phyloP scores from a whole-genome alignment of 1,140 invertebrate species.

The Trichonephila clavata region DNA sequence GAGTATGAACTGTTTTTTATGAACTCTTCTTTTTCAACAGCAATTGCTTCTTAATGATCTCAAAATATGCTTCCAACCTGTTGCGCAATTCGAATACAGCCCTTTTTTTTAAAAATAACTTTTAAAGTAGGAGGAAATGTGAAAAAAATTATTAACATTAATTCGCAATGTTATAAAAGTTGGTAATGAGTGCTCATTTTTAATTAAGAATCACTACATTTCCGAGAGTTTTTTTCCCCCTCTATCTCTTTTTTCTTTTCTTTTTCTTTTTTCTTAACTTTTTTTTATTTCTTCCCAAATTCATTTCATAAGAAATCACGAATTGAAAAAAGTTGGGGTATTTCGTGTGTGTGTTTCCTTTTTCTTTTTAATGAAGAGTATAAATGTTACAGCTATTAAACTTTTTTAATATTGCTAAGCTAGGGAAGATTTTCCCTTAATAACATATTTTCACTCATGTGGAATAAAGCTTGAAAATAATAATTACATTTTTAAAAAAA shows the following conservation, averaged over 20 bases:
- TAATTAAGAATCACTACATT: constrained; percentile 19
- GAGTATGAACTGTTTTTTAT: neutral
- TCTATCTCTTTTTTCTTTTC: neutral
- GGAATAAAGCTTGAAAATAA: no score
- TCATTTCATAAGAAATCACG: no score
- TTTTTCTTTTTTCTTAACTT: neutral
- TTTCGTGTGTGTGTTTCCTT: no score
- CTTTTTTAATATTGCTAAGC: no score
- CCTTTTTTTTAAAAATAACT: neutral
- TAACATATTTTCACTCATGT: no score
- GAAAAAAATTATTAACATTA: neutral
- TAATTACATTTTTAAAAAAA: no score
- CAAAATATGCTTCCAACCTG: neutral
- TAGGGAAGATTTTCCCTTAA: no score
- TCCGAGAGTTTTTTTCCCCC: neutral
- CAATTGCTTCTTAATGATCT: neutral
- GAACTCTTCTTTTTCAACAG: neutral
- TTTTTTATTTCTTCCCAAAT: neutral
- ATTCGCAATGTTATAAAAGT: neutral
- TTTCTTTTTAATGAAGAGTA: no score
- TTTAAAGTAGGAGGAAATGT: neutral
- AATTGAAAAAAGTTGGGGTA: no score
- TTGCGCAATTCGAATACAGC: neutral
- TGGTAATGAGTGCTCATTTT: neutral
- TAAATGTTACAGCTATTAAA: no score